A percentile compares a stretch with the other conserved stretches of the same genome.
Conservation (phyloP, 37 sponge, comb jelly and placozoan genomes). For the Bolinopsis microptera region DNA sequence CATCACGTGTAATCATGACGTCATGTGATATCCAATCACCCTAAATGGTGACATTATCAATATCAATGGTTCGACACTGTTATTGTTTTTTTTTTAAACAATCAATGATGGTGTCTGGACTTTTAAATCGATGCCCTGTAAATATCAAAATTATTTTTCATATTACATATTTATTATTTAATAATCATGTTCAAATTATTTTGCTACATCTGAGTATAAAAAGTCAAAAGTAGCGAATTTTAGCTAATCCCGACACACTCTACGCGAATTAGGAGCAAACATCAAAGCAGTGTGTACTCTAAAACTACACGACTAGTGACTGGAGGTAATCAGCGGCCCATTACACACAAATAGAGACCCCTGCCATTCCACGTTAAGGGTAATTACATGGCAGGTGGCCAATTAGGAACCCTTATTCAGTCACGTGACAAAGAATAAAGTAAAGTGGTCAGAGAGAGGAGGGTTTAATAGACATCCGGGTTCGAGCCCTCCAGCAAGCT, state of each 20-base stretch:
- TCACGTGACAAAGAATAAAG: not conserved
- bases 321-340: not conserved
- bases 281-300: not conserved
- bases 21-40: too few relatives aligned
- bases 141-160: too few relatives aligned
- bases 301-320: not conserved
- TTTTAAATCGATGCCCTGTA: too few relatives aligned
- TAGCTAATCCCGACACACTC: not conserved
- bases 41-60: too few relatives aligned
- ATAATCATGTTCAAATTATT: too few relatives aligned
- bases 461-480: not conserved
- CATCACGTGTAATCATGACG: too few relatives aligned
- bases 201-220: too few relatives aligned
- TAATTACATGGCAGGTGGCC: not conserved
- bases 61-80: too few relatives aligned
- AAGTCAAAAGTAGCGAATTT: not conserved
- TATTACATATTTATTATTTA: too few relatives aligned
- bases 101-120: too few relatives aligned
- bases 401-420: not conserved
- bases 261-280: not conserved
- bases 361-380: not conserved
- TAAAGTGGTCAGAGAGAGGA: not conserved
- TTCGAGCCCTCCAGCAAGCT: not conserved
- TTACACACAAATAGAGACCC: not conserved
- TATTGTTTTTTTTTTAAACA: too few relatives aligned